phyloP scores from a whole-genome alignment of 2,113 vertebrate genomes.

The Brachyhypopomus gauderio region DNA sequence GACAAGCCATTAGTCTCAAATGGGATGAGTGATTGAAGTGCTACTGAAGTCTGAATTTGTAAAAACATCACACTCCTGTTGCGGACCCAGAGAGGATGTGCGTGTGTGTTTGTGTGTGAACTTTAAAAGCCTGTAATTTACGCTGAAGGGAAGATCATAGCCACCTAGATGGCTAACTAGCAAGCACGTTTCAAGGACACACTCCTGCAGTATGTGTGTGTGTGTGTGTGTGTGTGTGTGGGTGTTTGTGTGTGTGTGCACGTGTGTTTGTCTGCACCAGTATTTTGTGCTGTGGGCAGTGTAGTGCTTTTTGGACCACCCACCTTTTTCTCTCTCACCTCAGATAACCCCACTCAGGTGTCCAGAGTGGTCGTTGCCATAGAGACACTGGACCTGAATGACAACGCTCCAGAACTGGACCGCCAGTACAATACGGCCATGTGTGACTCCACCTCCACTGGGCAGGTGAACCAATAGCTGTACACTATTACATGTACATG shows the following conservation, averaged over 20 bases:
- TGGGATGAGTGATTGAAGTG: slow-evolving; percentile 37
- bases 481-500: neutral
- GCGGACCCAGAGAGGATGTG: neutral
- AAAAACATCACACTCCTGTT: slow-evolving; percentile 13
- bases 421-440: slow-evolving; percentile 82
- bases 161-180: too few relatives aligned
- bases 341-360: slow-evolving; percentile 87
- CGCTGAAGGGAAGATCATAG: neutral
- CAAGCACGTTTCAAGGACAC: neutral
- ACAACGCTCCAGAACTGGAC: slow-evolving; percentile 87
- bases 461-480: slow-evolving; percentile 75
- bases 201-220: neutral
- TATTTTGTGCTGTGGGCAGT: neutral
- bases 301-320: slow-evolving; percentile 31
- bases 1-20: slow-evolving; percentile 44
- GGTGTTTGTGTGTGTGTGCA: neutral
- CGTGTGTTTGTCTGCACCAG: too few relatives aligned
- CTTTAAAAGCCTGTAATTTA: neutral
- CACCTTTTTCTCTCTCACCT: slow-evolving; percentile 49
- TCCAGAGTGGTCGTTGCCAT: slow-evolving; percentile 82
- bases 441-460: slow-evolving; percentile 80
- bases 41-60: slow-evolving; percentile 28
- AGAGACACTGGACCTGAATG: slow-evolving; percentile 86
- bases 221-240: slow-evolving; percentile 30
- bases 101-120: slow-evolving; percentile 3